These are phyloP conservation scores for Pristionchus pacificus DNA, from an alignment of 1,140 invertebrate genomes.

Conservation along the genomic window DNA sequence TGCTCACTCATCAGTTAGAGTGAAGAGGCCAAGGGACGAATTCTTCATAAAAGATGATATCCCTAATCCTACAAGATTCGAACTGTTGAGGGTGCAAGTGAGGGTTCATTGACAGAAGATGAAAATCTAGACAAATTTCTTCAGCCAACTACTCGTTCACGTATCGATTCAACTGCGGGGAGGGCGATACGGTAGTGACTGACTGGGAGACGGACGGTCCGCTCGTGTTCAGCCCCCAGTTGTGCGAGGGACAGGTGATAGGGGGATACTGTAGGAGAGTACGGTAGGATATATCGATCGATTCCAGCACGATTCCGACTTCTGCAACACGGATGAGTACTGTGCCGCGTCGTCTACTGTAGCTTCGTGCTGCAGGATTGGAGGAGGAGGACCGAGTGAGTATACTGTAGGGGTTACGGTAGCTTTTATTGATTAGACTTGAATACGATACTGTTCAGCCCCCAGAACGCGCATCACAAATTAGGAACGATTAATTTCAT, in stretches of 20 bases:
- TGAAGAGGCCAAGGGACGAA: no score
- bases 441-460: no score
- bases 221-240: neutral
- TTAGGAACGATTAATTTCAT: no score
- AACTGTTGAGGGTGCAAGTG: no score
- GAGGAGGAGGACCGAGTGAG: neutral
- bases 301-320: neutral
- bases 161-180: neutral
- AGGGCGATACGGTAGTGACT: neutral
- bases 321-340: neutral
- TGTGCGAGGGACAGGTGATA: neutral
- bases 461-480: no score
- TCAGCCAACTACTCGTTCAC: neutral
- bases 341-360: neutral
- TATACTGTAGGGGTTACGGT: no score
- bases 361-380: neutral
- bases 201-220: neutral
- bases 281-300: no score
- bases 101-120: no score
- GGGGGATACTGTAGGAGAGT: neutral
- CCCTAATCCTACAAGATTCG: no score
- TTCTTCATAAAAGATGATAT: no score
- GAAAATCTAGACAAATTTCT: neutral
- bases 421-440: no score
- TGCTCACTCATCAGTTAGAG: no score